phyloP scores from a whole-genome alignment of 1,140 invertebrate genomes.

The Drosophila sulfurigaster region DNA sequence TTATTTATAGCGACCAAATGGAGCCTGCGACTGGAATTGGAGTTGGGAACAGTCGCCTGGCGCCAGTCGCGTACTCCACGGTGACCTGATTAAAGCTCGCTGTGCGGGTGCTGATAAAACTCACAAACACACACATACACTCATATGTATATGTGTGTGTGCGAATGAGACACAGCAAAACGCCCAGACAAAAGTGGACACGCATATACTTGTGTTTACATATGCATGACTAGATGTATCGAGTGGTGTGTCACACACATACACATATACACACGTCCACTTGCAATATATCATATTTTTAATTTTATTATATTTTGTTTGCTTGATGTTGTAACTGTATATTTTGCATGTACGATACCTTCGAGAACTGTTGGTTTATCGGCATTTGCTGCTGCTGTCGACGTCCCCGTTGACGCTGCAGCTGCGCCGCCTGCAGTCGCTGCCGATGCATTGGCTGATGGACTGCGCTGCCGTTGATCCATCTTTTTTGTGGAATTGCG shows the following conservation, averaged over 20 bases:
- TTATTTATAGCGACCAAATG: conserved; percentile 34
- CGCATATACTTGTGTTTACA: conserved; percentile 18
- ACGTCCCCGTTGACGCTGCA: no score
- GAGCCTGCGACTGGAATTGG: conserved; percentile 2
- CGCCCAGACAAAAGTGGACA: conserved; percentile 26
- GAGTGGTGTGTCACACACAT: neutral
- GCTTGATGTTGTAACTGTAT: neutral
- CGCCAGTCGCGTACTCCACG: neutral
- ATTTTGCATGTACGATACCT: conserved; percentile 73
- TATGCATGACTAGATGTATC: conserved; percentile 10
- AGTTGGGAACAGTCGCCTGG: conserved; percentile 14
- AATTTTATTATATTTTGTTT: conserved; percentile 6
- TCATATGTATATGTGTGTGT: neutral
- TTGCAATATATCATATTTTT: neutral
- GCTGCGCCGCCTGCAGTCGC: conserved; percentile 22
- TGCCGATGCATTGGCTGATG: conserved; percentile 30
- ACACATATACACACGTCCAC: neutral
- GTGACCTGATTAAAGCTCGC: conserved; percentile 8
- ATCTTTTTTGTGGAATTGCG: conserved; percentile 81
- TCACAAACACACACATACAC: neutral
- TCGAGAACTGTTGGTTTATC: conserved; percentile 78
- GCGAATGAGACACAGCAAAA: conserved; percentile 6
- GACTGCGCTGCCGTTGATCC: conserved; percentile 67
- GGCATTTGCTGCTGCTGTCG: conserved; percentile 34
- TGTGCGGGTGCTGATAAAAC: conserved; percentile 21